Evolutionary conservation across 2,888 invertebrate species (phyloP), one percentile per base, ranked within the genome.

Genomic region (Ophion obscuratus): DNA sequence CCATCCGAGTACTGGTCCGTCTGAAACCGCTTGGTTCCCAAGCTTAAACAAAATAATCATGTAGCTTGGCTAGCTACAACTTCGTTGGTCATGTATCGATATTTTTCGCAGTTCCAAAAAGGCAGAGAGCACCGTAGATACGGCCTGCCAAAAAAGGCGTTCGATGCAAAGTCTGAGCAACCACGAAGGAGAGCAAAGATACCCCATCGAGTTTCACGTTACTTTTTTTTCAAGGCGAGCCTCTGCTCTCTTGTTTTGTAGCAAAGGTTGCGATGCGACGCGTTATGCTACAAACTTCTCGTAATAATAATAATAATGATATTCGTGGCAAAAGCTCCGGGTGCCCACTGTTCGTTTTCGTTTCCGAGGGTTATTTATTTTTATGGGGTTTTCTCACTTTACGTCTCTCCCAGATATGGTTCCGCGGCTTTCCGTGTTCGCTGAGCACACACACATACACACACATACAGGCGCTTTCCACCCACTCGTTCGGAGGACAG

Each of bases 321-420:
- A 74, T 78, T 80, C 71, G 71, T 40, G 61, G 78, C 59, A 73
- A 80, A 80, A 80, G 71, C 71, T 80, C 20, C 62, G 14, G 24
- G 47, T 66, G 47, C 57, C 57, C 73, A 68, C 74, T 67, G 40
- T 67, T 77, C 68, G 64, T 73, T 57, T 64, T 78, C 73, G 84
- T 85, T 84, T 88, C 90, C 88, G 90, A 90, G 91, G 91, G 92
- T 92, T 93, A 92, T 92, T 92, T 92, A 93, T 93, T 93, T 93
- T 93, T 92, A 93, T 93, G 92, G 91, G 91, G 90, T 88, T 91
- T 64, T 91, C 89, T 86, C 87, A 87, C 85, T 88, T 85, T 88
- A 81, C 83, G 87, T 87, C 87, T 81, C 83, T 64, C 53, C 53
- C 81, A 88, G 83, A 88, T 84, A 88, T 83, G 80, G 81, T 73